These are phyloP conservation scores for Butastur rufipennis DNA, from an alignment of 2,113 vertebrate genomes.

Conservation along the genomic window DNA sequence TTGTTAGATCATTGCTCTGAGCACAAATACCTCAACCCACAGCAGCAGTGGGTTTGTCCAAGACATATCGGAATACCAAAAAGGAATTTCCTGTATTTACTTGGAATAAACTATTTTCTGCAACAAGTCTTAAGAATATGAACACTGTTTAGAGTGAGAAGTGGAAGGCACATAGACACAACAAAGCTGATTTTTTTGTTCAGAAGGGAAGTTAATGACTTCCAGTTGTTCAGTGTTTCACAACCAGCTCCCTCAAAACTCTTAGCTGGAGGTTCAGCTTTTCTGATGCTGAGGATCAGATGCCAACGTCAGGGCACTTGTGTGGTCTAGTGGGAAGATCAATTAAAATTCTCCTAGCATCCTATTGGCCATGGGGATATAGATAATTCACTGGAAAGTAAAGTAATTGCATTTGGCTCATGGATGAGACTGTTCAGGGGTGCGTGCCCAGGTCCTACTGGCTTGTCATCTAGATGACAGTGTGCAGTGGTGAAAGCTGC, in stretches of 20 bases:
- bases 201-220: background rate
- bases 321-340: background rate
- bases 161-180: background rate
- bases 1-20: background rate
- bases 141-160: constrained; percentile 9
- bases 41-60: background rate
- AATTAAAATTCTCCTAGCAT: background rate
- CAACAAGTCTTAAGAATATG: background rate
- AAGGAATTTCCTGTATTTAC: constrained; percentile 47
- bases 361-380: background rate
- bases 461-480: background rate
- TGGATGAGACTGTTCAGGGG: background rate
- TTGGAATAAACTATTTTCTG: constrained; percentile 16
- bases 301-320: background rate
- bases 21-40: background rate
- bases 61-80: background rate
- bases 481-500: accelerated
- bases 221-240: background rate
- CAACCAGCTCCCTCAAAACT: background rate
- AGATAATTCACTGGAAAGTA: background rate
- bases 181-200: background rate
- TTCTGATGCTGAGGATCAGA: background rate
- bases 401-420: background rate
- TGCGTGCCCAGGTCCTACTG: accelerated
- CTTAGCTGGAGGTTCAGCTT: background rate